Conservation (phyloP, 2,797 vertebrate species). For the Stomatorhinus walkeri region DNA sequence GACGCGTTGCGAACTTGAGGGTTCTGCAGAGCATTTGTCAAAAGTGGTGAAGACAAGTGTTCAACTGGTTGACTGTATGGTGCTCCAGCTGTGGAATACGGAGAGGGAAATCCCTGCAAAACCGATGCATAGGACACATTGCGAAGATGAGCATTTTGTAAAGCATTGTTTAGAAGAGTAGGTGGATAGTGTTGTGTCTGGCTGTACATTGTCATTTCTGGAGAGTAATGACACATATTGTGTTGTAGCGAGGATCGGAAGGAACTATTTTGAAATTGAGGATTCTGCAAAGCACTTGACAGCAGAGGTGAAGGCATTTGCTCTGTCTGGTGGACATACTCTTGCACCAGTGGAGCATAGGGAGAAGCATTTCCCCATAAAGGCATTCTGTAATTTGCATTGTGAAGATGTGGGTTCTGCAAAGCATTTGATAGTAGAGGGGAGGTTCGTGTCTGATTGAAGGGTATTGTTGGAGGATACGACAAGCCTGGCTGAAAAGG, state of each 20-base stretch:
- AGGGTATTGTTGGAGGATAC: not conserved
- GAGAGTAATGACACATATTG: slow-evolving; percentile 41
- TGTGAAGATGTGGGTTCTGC: slow-evolving; percentile 41
- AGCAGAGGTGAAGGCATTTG: slow-evolving; percentile 42
- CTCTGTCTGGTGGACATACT: slow-evolving; percentile 34
- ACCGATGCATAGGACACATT: slow-evolving; percentile 52
- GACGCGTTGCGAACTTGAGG: slow-evolving; percentile 56
- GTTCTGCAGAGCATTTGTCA: slow-evolving; percentile 50
- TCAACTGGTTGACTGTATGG: slow-evolving; percentile 23
- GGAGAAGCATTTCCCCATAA: slow-evolving; percentile 44
- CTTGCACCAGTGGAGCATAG: slow-evolving; percentile 35
- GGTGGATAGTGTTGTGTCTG: not conserved
- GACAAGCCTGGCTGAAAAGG: slow-evolving; percentile 27
- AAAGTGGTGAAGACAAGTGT: slow-evolving; percentile 29
- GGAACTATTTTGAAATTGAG: slow-evolving; percentile 47
- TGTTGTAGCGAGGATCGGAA: slow-evolving; percentile 46
- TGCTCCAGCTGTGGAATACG: not conserved
- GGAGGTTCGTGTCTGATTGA: slow-evolving; percentile 26
- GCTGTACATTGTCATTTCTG: slow-evolving; percentile 12
- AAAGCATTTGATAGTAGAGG: slow-evolving; percentile 33
- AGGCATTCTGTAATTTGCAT: slow-evolving; percentile 38
- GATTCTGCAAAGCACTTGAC: slow-evolving; percentile 49
- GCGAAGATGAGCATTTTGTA: slow-evolving; percentile 51
- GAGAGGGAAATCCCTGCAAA: not conserved
- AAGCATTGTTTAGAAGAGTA: slow-evolving; percentile 49